Evolutionary conservation across 2,113 vertebrate species (phyloP).

Genomic region (Montifringilla adamsi): DNA sequence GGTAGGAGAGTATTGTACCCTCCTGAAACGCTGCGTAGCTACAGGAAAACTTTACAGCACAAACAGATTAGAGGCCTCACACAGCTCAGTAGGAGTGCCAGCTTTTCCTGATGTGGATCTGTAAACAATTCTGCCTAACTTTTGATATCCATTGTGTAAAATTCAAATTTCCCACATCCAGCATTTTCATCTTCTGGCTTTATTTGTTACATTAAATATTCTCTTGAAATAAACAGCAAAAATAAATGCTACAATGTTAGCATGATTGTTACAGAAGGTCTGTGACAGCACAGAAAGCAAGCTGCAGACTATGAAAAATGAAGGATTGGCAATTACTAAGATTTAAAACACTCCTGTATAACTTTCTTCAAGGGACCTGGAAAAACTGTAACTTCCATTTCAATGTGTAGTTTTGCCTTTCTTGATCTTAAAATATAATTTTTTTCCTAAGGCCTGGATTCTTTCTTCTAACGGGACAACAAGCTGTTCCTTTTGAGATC

Average conservation of each 20-base stretch:
- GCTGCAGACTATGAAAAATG: not conserved
- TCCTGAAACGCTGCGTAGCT: not conserved
- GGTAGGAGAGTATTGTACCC: not conserved
- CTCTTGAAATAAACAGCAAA: conserved; percentile 15
- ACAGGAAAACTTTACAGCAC: not conserved
- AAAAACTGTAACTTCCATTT: not conserved
- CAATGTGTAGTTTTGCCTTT: not conserved
- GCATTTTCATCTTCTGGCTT: not conserved
- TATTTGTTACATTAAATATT: conserved; percentile 11
- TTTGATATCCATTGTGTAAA: not conserved
- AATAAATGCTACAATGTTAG: not conserved
- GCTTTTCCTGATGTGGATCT: not conserved
- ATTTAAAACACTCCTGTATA: not conserved
- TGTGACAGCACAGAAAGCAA: not conserved
- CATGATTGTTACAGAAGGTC: not conserved
- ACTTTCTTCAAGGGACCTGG: not conserved
- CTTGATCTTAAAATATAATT: conserved; percentile 9
- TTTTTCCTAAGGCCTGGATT: not conserved
- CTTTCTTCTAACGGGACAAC: not conserved
- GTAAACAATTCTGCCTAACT: not conserved
- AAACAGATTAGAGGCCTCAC: not conserved
- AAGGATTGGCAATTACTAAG: not conserved
- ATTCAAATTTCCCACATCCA: not conserved
- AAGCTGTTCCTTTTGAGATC: not conserved
- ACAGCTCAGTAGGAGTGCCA: not conserved